A percentile compares a stretch with the other conserved stretches of the same genome.
These are phyloP conservation scores for Melanotaenia pygmaea DNA, from an alignment of 2,797 vertebrate species.

Conservation along the genomic window DNA sequence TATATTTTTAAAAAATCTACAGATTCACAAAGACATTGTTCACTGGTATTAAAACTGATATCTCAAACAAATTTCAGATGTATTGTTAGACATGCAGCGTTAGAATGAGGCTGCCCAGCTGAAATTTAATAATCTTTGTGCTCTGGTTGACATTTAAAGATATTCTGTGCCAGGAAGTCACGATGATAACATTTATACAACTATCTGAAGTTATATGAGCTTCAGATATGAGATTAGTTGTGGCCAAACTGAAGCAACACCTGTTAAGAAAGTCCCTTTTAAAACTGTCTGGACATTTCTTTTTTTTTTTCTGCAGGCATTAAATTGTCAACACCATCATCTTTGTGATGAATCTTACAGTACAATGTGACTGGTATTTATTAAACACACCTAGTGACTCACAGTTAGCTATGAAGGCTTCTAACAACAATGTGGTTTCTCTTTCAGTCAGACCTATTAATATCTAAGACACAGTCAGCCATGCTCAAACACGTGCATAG, in stretches of 20 bases:
- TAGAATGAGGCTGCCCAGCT: background rate
- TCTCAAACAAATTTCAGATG: background rate
- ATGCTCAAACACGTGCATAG: background rate
- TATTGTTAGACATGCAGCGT: background rate
- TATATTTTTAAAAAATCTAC: too few relatives aligned
- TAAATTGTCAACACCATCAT: background rate
- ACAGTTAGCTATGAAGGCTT: conserved; percentile 15
- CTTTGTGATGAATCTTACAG: background rate
- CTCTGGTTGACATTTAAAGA: too few relatives aligned
- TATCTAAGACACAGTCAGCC: conserved; percentile 10
- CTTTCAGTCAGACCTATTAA: conserved; percentile 11
- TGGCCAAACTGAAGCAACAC: background rate
- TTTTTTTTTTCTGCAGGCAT: background rate
- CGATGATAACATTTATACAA: background rate
- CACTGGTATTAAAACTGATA: background rate
- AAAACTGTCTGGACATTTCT: background rate
- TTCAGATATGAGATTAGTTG: background rate
- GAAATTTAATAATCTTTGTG: background rate
- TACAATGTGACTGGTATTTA: background rate
- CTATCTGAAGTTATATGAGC: background rate
- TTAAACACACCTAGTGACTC: conserved; percentile 18
- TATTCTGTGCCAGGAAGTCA: background rate
- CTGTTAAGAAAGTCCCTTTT: background rate
- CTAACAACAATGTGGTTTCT: conserved; percentile 4
- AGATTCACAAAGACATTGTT: too few relatives aligned